These are phyloP conservation scores for Malurus leucopterus DNA, from an alignment of 2,797 vertebrate species.

Conservation along the genomic window DNA sequence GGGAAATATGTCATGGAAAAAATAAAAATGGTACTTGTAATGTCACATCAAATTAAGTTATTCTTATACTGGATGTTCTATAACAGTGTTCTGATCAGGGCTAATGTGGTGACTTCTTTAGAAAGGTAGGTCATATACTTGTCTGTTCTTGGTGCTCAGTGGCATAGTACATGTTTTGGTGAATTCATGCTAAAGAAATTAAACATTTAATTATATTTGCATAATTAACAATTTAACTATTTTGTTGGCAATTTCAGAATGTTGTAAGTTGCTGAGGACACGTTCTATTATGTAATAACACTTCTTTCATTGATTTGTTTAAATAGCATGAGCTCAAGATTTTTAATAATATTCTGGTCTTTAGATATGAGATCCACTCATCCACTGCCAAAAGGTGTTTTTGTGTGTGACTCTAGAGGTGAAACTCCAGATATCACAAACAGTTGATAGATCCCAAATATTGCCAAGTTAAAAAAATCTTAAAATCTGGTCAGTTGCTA, in stretches of 20 bases:
- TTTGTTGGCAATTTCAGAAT: neutral
- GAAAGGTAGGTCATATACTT: neutral
- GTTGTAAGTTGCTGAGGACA: neutral
- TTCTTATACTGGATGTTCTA: neutral
- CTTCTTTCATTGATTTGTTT: neutral
- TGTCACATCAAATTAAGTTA: neutral
- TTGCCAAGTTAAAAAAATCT: neutral
- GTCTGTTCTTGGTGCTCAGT: constrained; percentile 20
- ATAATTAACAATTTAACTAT: neutral
- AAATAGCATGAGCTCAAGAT: neutral
- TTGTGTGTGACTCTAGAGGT: too few species aligned
- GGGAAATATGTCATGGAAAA: neutral
- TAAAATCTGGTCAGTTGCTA: neutral
- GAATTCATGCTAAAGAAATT: neutral
- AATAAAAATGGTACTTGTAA: neutral
- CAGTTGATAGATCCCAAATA: neutral
- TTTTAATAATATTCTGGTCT: neutral
- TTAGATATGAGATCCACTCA: neutral
- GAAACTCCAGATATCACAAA: neutral
- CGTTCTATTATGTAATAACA: neutral
- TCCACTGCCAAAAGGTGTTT: too few species aligned
- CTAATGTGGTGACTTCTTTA: neutral
- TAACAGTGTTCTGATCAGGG: neutral
- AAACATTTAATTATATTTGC: accelerated
- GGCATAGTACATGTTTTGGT: constrained; percentile 34